Base-by-base conservation (phyloP, 2,888 invertebrate species). In the Helicoverpa assulta region DNA sequence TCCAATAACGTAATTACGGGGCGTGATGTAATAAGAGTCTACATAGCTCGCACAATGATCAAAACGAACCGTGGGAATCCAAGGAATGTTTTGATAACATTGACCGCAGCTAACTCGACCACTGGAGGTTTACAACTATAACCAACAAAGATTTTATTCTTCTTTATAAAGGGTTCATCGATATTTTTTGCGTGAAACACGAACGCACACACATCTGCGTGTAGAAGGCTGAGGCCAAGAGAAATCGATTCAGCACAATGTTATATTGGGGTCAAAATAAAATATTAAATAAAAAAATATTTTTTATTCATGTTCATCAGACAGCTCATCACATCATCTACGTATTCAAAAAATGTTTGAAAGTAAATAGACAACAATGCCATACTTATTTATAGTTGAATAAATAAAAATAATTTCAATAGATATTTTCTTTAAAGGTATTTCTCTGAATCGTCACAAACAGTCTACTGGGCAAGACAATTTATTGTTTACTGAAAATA, bases 211-310 rank as follows among this genome's bases (percentile, higher is more conserved):
- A 82, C 74, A 80, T 80, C 76, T 90, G 91, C 92, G 90, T 92
- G 91, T 88, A 87, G 83, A 88, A 87, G 90, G 92, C 87, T 93
- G 92, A 90, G 92, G 94, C 88, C 90, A 81, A 92, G 94, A 91
- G 94, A 95, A 94, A 95, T 94, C 95, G 92, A 89, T 88, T 87
- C 80, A 80, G 70, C 80, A 73, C 68, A 75, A 70, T 76, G 71
- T 56, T 55, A 55, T 68, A 79, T 72, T 68, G 68, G 54, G 71
- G 77, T 71, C 69, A 83, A 67, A 47, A 72, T 55, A 57, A 65
- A 60, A 80, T 29, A 1, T 18, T 59, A 60, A 70, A 66, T 18
- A 7, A 18, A 33, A 7, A 4, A 4, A 12, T 50, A 51, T 51
- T 60, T 10, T 40, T 8, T 12, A 68, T 2, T 37, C 10, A 43